A percentile compares a stretch with the other conserved stretches of the same genome.
Conservation (phyloP, 2,888 invertebrate genomes). For the Hypomecis punctinalis region DNA sequence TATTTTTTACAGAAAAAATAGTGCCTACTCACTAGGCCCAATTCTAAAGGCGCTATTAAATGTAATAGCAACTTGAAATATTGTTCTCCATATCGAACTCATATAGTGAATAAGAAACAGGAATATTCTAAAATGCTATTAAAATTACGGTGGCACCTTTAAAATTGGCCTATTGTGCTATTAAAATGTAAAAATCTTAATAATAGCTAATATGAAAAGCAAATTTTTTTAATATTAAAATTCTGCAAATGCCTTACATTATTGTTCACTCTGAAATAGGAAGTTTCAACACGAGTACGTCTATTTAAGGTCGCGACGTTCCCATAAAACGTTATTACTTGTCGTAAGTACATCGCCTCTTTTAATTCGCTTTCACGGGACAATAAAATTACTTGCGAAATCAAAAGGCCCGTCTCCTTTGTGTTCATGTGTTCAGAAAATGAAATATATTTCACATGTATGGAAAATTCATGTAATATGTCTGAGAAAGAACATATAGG, state of each 20-base stretch:
- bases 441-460: constrained; percentile 34
- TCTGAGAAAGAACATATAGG: background rate
- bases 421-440: constrained; percentile 21
- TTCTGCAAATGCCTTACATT: no score
- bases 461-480: constrained; percentile 41
- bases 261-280: background rate
- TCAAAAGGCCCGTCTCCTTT: constrained; percentile 24
- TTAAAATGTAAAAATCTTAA: background rate
- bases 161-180: no score
- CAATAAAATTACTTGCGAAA: constrained; percentile 23
- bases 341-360: constrained; percentile 2
- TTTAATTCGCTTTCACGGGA: constrained; percentile 22
- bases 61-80: no score
- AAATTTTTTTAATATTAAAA: background rate
- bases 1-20: no score
- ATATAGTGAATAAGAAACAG: no score
- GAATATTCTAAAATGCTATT: no score
- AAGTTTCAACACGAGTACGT: background rate
- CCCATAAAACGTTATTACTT: constrained; percentile 6
- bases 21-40: no score
- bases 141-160: no score
- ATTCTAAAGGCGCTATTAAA: no score
- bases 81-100: no score
- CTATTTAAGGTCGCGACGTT: background rate
- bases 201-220: background rate